These are phyloP conservation scores for Dicrurus megarhynchus DNA, from an alignment of 2,113 vertebrate genomes.

Conservation along the genomic window DNA sequence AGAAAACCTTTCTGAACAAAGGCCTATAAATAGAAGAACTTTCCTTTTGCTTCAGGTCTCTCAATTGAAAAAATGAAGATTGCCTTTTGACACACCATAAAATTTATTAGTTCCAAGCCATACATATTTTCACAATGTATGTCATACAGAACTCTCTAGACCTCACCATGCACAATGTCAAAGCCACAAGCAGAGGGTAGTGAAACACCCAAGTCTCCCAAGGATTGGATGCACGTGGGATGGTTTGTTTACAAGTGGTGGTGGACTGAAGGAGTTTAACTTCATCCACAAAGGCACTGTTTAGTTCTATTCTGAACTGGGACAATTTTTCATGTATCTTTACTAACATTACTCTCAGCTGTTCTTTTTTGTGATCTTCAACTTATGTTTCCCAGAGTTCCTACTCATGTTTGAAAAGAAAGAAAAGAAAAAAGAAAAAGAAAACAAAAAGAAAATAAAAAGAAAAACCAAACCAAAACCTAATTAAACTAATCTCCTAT, in stretches of 20 bases:
- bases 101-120: background rate
- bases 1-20: background rate
- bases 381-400: background rate
- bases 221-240: background rate
- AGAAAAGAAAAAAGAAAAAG: background rate
- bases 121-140: background rate
- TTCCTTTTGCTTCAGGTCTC: background rate
- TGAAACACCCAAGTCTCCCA: background rate
- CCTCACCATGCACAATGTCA: background rate
- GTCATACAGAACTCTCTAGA: background rate
- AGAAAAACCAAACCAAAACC: background rate
- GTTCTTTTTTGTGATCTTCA: background rate
- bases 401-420: background rate
- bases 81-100: background rate
- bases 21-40: background rate
- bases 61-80: background rate
- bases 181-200: fast-evolving
- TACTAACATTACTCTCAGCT: background rate
- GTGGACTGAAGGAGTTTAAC: background rate
- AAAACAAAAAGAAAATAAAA: background rate
- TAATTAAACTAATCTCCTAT: background rate
- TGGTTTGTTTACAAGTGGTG: background rate
- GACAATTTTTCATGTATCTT: background rate
- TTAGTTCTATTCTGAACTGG: background rate
- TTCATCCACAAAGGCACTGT: background rate